Conservation (phyloP, 30 jellyfish, hydroid and myxozoan species). For the Hydra vulgaris region DNA sequence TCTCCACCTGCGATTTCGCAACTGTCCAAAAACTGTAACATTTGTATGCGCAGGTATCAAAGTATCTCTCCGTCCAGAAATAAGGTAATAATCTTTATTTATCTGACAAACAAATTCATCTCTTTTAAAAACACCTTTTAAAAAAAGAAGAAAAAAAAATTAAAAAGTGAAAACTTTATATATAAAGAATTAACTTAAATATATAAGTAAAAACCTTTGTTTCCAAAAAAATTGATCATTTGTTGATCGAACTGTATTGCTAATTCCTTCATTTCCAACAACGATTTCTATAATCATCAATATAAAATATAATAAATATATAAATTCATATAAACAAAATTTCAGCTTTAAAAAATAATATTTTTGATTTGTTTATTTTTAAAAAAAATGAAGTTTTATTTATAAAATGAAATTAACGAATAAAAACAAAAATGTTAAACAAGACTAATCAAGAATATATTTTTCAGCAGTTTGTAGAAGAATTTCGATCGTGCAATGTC, state of each 20-base stretch:
- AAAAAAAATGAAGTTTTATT: too few relatives aligned
- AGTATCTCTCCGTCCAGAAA: conserved; percentile 74
- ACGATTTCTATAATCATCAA: conserved; percentile 11
- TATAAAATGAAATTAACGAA: too few relatives aligned
- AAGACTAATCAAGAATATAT: too few relatives aligned
- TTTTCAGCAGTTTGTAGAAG: too few relatives aligned
- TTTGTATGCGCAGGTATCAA: conserved; percentile 57
- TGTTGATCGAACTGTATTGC: conserved; percentile 29
- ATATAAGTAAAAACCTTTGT: conserved; percentile 1
- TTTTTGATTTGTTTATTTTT: too few relatives aligned
- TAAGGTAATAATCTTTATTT: conserved; percentile 55
- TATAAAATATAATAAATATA: neutral
- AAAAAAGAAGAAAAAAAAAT: neutral
- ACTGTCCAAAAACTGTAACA: conserved; percentile 69
- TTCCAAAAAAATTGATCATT: conserved; percentile 23
- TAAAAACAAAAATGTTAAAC: too few relatives aligned
- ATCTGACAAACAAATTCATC: conserved; percentile 31
- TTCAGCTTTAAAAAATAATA: too few relatives aligned
- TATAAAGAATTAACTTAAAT: too few relatives aligned
- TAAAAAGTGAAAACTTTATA: neutral
- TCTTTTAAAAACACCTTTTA: conserved; percentile 10
- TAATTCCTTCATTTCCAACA: conserved; percentile 10
- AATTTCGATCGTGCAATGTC: too few relatives aligned
- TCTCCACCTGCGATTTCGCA: conserved; percentile 77
- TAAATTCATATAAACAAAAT: too few relatives aligned